A percentile compares a stretch with the other conserved stretches of the same genome.
phyloP scores from a whole-genome alignment of 2,888 invertebrate species.

The Agapostemon virescens region DNA sequence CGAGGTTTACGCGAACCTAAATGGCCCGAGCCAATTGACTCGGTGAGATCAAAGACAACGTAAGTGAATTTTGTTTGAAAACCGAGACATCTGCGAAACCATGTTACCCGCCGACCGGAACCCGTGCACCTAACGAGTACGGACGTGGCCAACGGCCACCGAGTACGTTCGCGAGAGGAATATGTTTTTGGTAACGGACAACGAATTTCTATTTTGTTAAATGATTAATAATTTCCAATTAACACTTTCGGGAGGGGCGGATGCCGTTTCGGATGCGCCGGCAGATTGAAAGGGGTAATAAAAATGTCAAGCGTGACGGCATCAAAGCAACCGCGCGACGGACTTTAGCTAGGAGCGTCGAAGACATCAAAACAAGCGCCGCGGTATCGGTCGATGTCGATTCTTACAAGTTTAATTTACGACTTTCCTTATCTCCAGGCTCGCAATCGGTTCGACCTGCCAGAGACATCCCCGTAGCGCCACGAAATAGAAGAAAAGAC shows the following conservation, averaged over 20 bases:
- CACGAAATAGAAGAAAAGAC: neutral
- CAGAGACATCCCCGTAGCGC: neutral
- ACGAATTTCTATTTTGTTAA: neutral
- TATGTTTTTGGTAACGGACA: too few relatives aligned
- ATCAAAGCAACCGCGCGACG: neutral
- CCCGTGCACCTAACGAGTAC: neutral
- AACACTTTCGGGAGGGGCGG: neutral
- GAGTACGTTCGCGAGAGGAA: neutral
- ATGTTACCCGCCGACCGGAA: neutral
- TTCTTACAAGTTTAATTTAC: slow-evolving; percentile 7
- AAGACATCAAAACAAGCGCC: neutral
- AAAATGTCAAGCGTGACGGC: neutral
- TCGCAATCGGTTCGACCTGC: neutral
- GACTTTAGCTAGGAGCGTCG: neutral
- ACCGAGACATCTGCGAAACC: neutral
- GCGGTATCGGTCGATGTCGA: neutral
- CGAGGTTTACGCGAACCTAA: neutral
- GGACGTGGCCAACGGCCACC: neutral
- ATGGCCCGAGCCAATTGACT: neutral
- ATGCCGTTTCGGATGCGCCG: neutral
- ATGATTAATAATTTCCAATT: neutral
- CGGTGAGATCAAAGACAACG: neutral
- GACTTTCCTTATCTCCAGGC: neutral
- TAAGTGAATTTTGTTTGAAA: neutral
- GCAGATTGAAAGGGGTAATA: neutral